Percentiles rank a stretch among this genome's conserved stretches.
Evolutionary conservation across 2,888 invertebrate genomes (phyloP).

Genomic region (Lydus trimaculatus): DNA sequence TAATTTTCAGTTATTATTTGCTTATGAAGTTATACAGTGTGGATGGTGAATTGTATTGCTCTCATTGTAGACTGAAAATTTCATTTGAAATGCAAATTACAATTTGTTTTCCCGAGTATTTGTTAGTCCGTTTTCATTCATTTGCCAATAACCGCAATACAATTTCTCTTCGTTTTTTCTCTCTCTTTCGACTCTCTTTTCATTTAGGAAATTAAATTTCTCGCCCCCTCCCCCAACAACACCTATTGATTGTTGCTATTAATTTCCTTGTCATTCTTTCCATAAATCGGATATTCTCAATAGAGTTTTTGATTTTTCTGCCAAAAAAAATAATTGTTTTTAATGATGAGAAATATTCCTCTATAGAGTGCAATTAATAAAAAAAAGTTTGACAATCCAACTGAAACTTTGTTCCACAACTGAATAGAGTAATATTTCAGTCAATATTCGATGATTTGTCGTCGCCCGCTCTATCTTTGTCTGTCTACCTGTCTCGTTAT

Average conservation of each 20-base stretch:
- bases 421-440: neutral
- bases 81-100: neutral
- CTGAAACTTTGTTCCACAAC: neutral
- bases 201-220: neutral
- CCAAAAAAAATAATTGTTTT: neutral
- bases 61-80: no score
- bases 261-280: neutral
- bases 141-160: neutral
- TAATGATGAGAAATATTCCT: neutral
- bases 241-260: neutral
- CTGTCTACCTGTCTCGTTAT: no score
- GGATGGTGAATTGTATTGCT: no score
- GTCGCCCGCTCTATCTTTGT: neutral
- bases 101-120: constrained; percentile 5
- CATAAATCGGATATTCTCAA: no score
- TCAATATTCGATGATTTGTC: neutral
- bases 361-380: neutral
- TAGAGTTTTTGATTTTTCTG: no score
- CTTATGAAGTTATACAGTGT: no score
- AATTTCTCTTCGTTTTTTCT: neutral
- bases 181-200: neutral
- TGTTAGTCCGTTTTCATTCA: neutral
- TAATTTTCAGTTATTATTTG: no score
- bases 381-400: neutral
- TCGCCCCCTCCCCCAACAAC: neutral